phyloP scores from a whole-genome alignment of 2,797 vertebrate genomes.

The Coranthus polyacanthus region DNA sequence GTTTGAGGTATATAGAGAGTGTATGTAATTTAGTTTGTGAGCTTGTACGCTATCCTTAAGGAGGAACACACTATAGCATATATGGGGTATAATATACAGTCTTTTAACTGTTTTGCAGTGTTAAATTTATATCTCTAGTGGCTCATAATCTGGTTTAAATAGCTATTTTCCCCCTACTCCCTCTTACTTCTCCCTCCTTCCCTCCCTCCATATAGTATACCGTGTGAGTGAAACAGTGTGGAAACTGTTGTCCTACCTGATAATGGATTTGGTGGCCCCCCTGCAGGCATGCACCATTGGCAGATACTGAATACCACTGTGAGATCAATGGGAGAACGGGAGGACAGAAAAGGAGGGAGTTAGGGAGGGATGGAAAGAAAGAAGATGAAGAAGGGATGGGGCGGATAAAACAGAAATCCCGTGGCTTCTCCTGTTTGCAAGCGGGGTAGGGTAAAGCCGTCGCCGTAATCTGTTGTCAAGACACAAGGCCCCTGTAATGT shows the following conservation, averaged over 20 bases:
- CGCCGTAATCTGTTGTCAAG: slow-evolving; percentile 88
- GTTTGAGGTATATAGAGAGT: slow-evolving; percentile 2
- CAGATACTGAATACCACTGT: slow-evolving; percentile 86
- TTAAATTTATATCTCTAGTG: slow-evolving; percentile 60
- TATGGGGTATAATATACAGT: slow-evolving; percentile 24
- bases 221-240: slow-evolving; percentile 80
- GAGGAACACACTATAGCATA: slow-evolving; percentile 13
- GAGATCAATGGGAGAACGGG: slow-evolving; percentile 83
- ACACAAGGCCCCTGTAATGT: slow-evolving; percentile 87
- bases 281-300: slow-evolving; percentile 88
- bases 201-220: slow-evolving; percentile 56
- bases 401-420: slow-evolving; percentile 81
- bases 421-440: slow-evolving; percentile 76
- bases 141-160: slow-evolving; percentile 72
- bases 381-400: slow-evolving; percentile 74
- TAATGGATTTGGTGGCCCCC: slow-evolving; percentile 88
- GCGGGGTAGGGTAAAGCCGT: slow-evolving; percentile 78
- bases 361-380: slow-evolving; percentile 67
- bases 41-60: slow-evolving; percentile 13
- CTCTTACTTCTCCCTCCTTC: slow-evolving; percentile 43
- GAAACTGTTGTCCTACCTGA: slow-evolving; percentile 89
- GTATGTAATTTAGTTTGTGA: slow-evolving; percentile 28
- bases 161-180: slow-evolving; percentile 42
- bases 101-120: slow-evolving; percentile 43
- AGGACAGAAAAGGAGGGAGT: slow-evolving; percentile 68